Conservation (phyloP, 2,888 invertebrate genomes). For the Cryptus viduatorius region DNA sequence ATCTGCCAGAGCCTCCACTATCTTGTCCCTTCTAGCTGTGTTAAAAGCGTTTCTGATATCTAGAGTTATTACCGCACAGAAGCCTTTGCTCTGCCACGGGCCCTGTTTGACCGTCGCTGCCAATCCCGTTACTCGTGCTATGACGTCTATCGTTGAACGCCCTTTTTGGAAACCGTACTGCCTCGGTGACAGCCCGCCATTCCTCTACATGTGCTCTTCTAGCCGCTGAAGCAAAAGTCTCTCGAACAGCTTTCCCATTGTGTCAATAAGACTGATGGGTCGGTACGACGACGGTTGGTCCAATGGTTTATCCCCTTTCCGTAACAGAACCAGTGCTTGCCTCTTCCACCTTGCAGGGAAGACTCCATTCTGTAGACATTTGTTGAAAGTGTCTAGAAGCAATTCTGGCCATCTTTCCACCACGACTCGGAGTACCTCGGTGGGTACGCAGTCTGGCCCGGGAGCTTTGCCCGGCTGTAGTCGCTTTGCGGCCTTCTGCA, state of each 20-base stretch:
- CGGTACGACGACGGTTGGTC: conserved; percentile 44
- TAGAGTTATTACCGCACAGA: conserved; percentile 61
- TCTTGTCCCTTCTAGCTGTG: conserved; percentile 58
- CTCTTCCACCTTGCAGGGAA: conserved; percentile 7
- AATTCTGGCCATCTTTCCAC: too few species aligned
- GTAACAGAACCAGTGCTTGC: conserved; percentile 50
- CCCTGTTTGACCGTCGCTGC: conserved; percentile 19
- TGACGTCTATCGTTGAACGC: conserved; percentile 55
- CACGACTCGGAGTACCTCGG: conserved; percentile 14
- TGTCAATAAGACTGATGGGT: conserved; percentile 62
- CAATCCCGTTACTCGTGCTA: conserved; percentile 37
- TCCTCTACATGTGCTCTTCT: neutral
- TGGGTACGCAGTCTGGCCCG: conserved; percentile 24
- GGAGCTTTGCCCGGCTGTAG: conserved; percentile 17
- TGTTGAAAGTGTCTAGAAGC: too few species aligned
- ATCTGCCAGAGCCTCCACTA: conserved; percentile 50
- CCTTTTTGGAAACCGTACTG: conserved; percentile 57
- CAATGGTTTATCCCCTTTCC: conserved; percentile 42
- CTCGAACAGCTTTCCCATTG: conserved; percentile 57
- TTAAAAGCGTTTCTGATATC: conserved; percentile 70
- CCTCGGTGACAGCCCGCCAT: conserved; percentile 30
- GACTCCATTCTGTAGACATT: too few species aligned
- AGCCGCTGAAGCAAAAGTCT: conserved; percentile 33
- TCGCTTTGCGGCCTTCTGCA: conserved; percentile 5
- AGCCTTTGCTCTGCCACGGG: neutral